phyloP scores from a whole-genome alignment of 2,888 invertebrate genomes.

The Dolomedes plantarius region DNA sequence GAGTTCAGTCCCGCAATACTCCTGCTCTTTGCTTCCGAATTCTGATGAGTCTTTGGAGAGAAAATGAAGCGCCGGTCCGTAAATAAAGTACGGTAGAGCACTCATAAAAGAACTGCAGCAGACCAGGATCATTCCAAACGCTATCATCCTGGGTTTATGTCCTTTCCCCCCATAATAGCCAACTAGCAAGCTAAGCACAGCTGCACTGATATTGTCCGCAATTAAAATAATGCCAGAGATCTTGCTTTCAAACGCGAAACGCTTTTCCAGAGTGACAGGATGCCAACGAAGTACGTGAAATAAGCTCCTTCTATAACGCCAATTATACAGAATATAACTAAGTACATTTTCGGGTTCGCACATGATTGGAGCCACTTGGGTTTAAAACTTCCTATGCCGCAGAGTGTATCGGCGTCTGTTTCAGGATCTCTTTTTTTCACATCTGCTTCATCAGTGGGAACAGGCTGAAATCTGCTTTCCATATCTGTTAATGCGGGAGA shows the following conservation, averaged over 20 bases:
- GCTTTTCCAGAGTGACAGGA: slow-evolving; percentile 72
- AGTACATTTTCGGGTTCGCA: slow-evolving; percentile 72
- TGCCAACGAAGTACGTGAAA: slow-evolving; percentile 72
- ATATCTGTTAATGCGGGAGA: background rate
- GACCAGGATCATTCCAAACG: slow-evolving; percentile 65
- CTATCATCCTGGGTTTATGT: slow-evolving; percentile 71
- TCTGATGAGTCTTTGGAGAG: slow-evolving; percentile 19
- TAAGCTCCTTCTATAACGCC: slow-evolving; percentile 73
- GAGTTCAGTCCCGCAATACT: slow-evolving; percentile 36
- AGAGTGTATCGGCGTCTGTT: slow-evolving; percentile 21
- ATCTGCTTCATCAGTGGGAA: slow-evolving; percentile 14
- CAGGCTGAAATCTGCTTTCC: slow-evolving; percentile 20
- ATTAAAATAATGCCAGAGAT: slow-evolving; percentile 72
- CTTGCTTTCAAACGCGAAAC: slow-evolving; percentile 73
- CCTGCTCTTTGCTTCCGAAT: slow-evolving; percentile 11
- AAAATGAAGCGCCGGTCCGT: slow-evolving; percentile 70
- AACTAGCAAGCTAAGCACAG: slow-evolving; percentile 60
- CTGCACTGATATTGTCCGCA: slow-evolving; percentile 71
- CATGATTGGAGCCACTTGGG: slow-evolving; percentile 73
- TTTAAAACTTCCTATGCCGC: slow-evolving; percentile 72
- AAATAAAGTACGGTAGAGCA: slow-evolving; percentile 72
- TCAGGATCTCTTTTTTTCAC: background rate
- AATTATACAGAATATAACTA: slow-evolving; percentile 70
- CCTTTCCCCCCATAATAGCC: slow-evolving; percentile 72
- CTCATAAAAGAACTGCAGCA: slow-evolving; percentile 64